phyloP scores from a whole-genome alignment of 2,797 vertebrate genomes.

The Tapirus indicus region DNA sequence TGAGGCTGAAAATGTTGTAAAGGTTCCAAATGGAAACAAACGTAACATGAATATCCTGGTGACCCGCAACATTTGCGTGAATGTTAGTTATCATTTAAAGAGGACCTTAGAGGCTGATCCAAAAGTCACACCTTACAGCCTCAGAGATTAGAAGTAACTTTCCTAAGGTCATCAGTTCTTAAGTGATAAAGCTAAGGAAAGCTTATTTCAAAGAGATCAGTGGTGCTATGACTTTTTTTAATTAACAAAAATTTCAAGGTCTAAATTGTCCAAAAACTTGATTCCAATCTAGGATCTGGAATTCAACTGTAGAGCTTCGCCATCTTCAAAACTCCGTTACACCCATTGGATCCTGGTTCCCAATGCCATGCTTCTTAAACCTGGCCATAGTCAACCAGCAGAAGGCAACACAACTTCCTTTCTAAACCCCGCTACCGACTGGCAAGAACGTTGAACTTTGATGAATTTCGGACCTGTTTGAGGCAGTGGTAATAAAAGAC shows the following conservation, averaged over 20 bases:
- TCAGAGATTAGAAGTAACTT: neutral
- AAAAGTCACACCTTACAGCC: neutral
- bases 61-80: neutral
- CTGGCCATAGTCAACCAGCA: slow-evolving; percentile 37
- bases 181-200: neutral
- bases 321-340: neutral
- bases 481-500: neutral
- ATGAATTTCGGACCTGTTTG: slow-evolving; percentile 19
- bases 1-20: neutral
- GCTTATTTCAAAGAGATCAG: neutral
- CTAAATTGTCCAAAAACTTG: neutral
- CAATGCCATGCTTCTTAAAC: neutral
- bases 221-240: neutral
- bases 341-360: neutral
- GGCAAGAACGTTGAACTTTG: slow-evolving; percentile 4
- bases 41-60: neutral
- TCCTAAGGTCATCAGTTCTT: neutral
- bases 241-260: neutral
- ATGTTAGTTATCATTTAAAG: neutral
- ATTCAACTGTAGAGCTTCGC: neutral
- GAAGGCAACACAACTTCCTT: slow-evolving; percentile 69
- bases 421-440: slow-evolving; percentile 24
- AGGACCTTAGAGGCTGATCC: neutral
- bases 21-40: neutral
- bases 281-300: neutral